Conservation (phyloP, 2,113 vertebrate species). For the Apodemus speciosus region DNA sequence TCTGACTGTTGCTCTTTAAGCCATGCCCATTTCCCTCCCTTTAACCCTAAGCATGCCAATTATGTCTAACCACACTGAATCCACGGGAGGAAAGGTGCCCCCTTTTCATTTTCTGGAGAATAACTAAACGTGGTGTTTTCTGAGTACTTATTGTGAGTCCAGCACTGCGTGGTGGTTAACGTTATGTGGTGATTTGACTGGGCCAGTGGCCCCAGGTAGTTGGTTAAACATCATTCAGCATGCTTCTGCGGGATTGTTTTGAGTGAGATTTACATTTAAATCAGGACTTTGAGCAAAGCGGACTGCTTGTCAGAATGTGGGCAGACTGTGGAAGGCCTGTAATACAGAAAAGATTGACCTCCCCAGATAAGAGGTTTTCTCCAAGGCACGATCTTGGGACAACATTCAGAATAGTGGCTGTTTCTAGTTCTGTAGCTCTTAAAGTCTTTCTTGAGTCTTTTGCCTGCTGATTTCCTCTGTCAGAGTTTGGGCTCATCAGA, state of each 20-base stretch:
- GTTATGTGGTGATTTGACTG: not conserved
- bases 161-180: not conserved
- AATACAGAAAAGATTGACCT: not conserved
- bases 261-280: not conserved
- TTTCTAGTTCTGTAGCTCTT: not conserved
- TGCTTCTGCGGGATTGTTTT: not conserved
- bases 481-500: not conserved
- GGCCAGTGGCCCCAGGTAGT: not conserved
- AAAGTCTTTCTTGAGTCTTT: not conserved
- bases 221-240: not conserved
- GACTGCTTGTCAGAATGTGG: not conserved
- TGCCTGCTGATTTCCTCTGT: not conserved
- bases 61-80: not conserved
- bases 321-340: not conserved
- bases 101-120: conserved; percentile 5
- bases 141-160: not conserved
- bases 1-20: conserved; percentile 51
- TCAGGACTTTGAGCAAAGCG: not conserved
- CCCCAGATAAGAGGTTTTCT: not conserved
- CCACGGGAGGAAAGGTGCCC: not conserved
- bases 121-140: not conserved
- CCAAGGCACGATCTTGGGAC: not conserved
- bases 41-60: conserved; percentile 6
- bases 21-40: not conserved
- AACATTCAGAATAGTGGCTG: not conserved